Conservation (phyloP, 1,140 invertebrate genomes). For the Drosophila gunungcola region DNA sequence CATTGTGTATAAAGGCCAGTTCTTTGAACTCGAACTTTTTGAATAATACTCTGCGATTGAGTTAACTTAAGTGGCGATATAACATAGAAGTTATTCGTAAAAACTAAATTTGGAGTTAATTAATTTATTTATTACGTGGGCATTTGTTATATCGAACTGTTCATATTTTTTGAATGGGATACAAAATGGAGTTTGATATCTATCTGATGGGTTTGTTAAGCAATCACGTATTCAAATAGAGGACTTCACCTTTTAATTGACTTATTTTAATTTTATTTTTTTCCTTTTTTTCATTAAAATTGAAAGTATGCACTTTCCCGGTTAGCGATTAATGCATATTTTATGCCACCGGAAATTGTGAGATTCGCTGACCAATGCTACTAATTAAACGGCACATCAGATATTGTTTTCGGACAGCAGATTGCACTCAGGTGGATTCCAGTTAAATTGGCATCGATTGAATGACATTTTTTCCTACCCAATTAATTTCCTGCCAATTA, state of each 20-base stretch:
- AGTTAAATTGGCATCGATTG: constrained; percentile 64
- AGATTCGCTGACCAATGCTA: not conserved
- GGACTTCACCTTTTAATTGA: constrained; percentile 2
- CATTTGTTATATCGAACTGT: not conserved
- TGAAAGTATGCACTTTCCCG: not conserved
- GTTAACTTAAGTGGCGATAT: constrained; percentile 20
- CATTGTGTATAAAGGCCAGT: not conserved
- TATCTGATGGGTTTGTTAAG: too few species aligned
- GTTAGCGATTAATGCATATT: not conserved
- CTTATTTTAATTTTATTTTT: too few species aligned
- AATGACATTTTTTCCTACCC: constrained; percentile 25
- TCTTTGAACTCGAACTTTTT: constrained; percentile 24
- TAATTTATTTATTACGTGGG: constrained; percentile 1
- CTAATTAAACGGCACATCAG: constrained; percentile 6
- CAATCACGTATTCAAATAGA: not conserved
- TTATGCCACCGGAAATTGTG: not conserved
- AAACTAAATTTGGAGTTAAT: not conserved
- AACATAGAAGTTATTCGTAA: not conserved
- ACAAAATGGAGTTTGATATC: too few species aligned
- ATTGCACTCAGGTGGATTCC: constrained; percentile 14
- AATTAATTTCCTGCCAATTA: constrained; percentile 59
- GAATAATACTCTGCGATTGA: constrained; percentile 18
- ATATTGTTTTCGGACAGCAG: not conserved
- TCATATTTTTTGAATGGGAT: not conserved
- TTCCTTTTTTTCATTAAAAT: too few species aligned